These are phyloP conservation scores for Glyptemys insculpta DNA, from an alignment of 2,797 vertebrate species.

Conservation along the genomic window DNA sequence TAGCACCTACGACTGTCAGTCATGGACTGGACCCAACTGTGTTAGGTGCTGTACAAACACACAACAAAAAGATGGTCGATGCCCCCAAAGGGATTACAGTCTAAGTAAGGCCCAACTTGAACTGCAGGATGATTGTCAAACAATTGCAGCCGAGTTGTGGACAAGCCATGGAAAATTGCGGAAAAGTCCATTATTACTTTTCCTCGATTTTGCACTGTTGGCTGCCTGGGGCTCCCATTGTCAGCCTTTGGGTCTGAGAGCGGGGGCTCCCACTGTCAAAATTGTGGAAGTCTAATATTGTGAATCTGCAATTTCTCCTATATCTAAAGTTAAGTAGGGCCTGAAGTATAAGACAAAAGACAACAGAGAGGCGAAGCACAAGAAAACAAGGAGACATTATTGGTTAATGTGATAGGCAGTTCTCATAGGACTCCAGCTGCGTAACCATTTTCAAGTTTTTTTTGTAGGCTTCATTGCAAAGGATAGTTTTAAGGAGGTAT, in stretches of 20 bases:
- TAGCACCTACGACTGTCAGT: neutral
- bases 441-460: neutral
- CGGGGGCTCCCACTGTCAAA: neutral
- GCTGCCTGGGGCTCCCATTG: neutral
- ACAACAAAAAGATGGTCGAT: neutral
- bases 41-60: neutral
- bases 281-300: neutral
- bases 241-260: neutral
- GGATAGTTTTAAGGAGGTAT: neutral
- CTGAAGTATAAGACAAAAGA: neutral
- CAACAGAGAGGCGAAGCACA: neutral
- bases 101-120: neutral
- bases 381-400: neutral
- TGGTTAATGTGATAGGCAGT: neutral
- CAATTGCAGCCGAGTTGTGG: neutral
- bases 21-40: neutral
- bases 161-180: neutral
- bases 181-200: neutral
- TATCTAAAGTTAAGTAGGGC: neutral
- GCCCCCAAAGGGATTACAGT: fast-evolving
- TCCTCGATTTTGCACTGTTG: neutral
- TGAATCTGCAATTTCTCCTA: neutral
- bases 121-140: neutral
- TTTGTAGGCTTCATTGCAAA: neutral
- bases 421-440: neutral